A percentile compares a stretch with the other conserved stretches of the same genome.
Evolutionary conservation across 92 coral and sea anemone species (phyloP).

Genomic region (Siderastrea radians): DNA sequence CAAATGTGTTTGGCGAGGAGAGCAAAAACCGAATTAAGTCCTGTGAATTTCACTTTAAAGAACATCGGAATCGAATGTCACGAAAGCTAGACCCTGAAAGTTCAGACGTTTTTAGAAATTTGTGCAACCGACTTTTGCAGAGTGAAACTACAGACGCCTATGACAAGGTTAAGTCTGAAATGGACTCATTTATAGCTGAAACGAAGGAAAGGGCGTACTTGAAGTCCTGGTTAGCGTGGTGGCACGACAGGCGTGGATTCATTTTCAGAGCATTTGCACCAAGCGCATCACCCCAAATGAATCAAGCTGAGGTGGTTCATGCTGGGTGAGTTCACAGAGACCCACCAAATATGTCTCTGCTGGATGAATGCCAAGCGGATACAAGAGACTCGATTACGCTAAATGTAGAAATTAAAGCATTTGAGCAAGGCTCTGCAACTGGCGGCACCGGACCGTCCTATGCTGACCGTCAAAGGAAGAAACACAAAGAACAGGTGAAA

Average conservation of each 20-base stretch:
- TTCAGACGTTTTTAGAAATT: constrained; percentile 12
- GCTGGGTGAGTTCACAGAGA: constrained; percentile 39
- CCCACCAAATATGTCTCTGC: constrained; percentile 7
- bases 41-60: constrained; percentile 48
- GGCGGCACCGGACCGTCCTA: constrained; percentile 1
- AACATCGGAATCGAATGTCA: constrained; percentile 20
- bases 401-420: neutral
- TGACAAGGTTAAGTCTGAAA: neutral
- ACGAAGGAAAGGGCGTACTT: neutral
- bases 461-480: neutral
- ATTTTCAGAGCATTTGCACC: constrained; percentile 48
- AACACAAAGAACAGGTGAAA: neutral
- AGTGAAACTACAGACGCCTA: constrained; percentile 19
- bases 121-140: constrained; percentile 23
- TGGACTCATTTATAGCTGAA: neutral
- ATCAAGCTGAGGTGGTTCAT: constrained; percentile 31
- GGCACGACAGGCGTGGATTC: constrained; percentile 38
- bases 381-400: neutral
- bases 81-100: constrained; percentile 29
- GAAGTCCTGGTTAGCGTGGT: constrained; percentile 33
- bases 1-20: constrained; percentile 12
- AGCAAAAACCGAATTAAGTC: constrained; percentile 16
- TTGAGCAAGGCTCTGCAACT: neutral
- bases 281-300: constrained; percentile 20
- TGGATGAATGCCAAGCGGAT: constrained; percentile 67